These are phyloP conservation scores for Gopherus flavomarginatus DNA, from an alignment of 2,113 vertebrate genomes.

Conservation along the genomic window DNA sequence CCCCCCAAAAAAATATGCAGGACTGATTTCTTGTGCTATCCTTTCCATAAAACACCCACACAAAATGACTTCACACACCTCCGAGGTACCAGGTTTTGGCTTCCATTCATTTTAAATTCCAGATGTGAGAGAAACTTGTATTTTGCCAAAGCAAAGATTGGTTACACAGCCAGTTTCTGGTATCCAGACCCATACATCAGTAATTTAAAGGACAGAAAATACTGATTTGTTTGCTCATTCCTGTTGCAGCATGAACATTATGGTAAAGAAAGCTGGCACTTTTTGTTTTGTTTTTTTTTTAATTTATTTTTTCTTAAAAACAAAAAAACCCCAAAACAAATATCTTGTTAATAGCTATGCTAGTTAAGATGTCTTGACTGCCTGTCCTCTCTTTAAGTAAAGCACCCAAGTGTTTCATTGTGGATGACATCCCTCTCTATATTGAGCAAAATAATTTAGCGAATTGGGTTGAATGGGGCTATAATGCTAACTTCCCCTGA, in stretches of 20 bases:
- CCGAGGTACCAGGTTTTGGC: neutral
- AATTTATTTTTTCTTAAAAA: neutral
- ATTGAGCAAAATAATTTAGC: slow-evolving; percentile 37
- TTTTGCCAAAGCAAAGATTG: neutral
- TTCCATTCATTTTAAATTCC: neutral
- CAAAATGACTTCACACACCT: neutral
- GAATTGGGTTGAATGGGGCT: slow-evolving; percentile 25
- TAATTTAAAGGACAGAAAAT: neutral
- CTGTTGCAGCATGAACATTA: neutral
- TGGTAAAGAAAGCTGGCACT: neutral
- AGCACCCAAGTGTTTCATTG: slow-evolving; percentile 26
- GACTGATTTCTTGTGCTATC: neutral
- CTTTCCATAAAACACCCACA: neutral
- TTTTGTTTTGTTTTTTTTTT: no score
- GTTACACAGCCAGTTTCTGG: neutral
- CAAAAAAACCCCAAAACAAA: neutral
- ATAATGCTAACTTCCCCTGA: slow-evolving; percentile 23
- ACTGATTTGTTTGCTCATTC: neutral
- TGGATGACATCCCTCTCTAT: slow-evolving; percentile 25
- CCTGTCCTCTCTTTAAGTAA: neutral
- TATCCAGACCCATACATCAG: neutral
- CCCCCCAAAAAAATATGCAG: neutral
- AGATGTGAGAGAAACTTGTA: neutral
- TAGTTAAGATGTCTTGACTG: neutral
- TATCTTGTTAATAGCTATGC: neutral